Base-by-base conservation (phyloP, 2,888 invertebrate genomes). In the Nomada hirtipes region DNA sequence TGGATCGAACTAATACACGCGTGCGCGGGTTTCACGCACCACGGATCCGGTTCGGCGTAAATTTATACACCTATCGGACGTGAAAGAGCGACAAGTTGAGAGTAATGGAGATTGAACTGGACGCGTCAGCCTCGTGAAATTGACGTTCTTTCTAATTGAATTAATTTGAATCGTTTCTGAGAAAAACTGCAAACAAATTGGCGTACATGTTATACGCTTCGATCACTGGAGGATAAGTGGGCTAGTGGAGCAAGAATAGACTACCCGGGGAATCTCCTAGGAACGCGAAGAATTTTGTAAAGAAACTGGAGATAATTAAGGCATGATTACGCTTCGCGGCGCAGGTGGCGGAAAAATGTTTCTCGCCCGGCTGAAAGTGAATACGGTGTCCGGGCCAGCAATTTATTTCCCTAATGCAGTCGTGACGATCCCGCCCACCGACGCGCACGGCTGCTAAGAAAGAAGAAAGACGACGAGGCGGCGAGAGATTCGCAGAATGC, bases 401-500 rank as follows among this genome's bases (percentile, higher is more conserved):
- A 78, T 82, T 83, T 83, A 83, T 83, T 83, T 83, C 82, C 77
- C 83, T 82, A 77, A 83, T 83, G 83, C 83, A 83, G 26, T 83
- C 83, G 79, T 76, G 76, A 83, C 84, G 84, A 84, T 79, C 83
- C 76, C 79, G 76, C 78, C 13, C 42, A 55, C 1, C 50, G 60
- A 61, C 52, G 36, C 67, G 26, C 23, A 47, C 44, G 18, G 23
- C n/a, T 47, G 20, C 44, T 44, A 44, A 44, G 64, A 70, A 60
- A 63, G 63, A 76, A 63, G 63, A 69, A 44, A 76, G 69, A 44
- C 36, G 13, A 47, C 50, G 23, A 18, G 69, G 23, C 13, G 52
- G 20, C 15, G 55, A 36, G 55, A 53, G 68, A 70, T 11, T 42
- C 18, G 47, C 55, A 47, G 50, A 63, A 57, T 63, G 68, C 57